These are phyloP conservation scores for Parauchenoglanis punctatus DNA, from an alignment of 2,797 vertebrate species.

Conservation along the genomic window DNA sequence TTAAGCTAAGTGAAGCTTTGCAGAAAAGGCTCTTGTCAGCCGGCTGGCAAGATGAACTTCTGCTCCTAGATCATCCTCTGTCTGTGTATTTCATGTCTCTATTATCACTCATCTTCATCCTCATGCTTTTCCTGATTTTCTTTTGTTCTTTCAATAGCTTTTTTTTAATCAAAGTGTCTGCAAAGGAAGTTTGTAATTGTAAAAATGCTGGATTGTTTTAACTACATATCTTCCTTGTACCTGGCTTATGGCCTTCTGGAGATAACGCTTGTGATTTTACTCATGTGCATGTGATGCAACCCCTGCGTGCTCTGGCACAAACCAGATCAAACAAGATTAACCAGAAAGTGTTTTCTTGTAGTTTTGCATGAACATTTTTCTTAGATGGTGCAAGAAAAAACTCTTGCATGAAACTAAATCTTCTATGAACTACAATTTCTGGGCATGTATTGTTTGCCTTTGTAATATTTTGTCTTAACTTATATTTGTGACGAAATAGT, in stretches of 20 bases:
- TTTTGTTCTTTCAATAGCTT: background rate
- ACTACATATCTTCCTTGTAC: conserved; percentile 29
- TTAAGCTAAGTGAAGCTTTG: conserved; percentile 80
- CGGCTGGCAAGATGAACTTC: conserved; percentile 73
- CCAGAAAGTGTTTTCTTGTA: background rate
- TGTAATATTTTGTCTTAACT: background rate
- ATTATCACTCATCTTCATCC: conserved; percentile 57
- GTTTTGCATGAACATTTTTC: background rate
- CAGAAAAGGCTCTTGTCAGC: conserved; percentile 78
- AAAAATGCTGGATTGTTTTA: conserved; percentile 21
- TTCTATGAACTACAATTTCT: background rate
- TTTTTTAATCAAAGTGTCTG: background rate
- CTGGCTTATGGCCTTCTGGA: background rate
- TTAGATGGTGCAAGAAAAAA: background rate
- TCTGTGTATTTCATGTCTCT: conserved; percentile 59
- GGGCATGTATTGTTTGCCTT: background rate
- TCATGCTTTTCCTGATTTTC: conserved; percentile 50
- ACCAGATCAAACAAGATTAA: too few relatives aligned
- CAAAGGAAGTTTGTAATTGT: conserved; percentile 9
- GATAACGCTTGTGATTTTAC: background rate
- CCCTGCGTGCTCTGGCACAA: background rate
- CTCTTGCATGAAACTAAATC: background rate
- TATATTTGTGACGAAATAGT: background rate
- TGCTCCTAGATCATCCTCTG: conserved; percentile 67
- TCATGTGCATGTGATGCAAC: background rate